Base-by-base conservation (phyloP, 2,888 invertebrate species). In the Lochmaea capreae region DNA sequence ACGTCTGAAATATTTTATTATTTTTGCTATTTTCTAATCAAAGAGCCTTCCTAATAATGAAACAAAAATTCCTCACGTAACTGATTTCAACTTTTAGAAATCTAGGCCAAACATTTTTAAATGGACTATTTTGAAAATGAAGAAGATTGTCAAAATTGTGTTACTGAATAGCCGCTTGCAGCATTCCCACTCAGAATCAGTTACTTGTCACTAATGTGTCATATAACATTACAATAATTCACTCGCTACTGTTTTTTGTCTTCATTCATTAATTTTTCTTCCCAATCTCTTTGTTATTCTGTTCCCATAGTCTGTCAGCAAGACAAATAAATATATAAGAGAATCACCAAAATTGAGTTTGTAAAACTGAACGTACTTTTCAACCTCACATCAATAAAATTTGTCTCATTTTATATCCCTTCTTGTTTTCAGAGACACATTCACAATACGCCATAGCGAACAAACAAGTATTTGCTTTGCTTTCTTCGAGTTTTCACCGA, bases 321-420 rank as follows among this genome's bases (percentile, higher is more conserved):
- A 61, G 61, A 39, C 42, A 67, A 61, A 68, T 61, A 67, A 61
- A 68, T 61, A 49, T 61, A 69, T 62, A 69, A 63, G 62, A 52
- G 57, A 70, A 70, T 70, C 70, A 33, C 43, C 69, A n/a, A 69
- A 62, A 70, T 70, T 70, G 70, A 70, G 65, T 70, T 70, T 70
- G 70, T 70, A 54, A 70, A 54, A 70, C 65, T 57, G 43, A 70
- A 65, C 70, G 70, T 65, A 63, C 46, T 70, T 70, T 70, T 65
- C 57, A 63, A 54, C 69, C 63, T 39, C 22, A 43, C 42, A 33
- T 26, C 63, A 57, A 70, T 63, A 57, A 62, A 69, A 69, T 69
- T 69, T 62, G 63, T 65, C 57, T 63, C 70, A 42, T 63, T 70
- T 57, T 54, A 63, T 39, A 39, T 16, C 59, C 26, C 33, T 49